phyloP scores from a whole-genome alignment of 2,797 vertebrate genomes.

The Moxostoma hubbsi region DNA sequence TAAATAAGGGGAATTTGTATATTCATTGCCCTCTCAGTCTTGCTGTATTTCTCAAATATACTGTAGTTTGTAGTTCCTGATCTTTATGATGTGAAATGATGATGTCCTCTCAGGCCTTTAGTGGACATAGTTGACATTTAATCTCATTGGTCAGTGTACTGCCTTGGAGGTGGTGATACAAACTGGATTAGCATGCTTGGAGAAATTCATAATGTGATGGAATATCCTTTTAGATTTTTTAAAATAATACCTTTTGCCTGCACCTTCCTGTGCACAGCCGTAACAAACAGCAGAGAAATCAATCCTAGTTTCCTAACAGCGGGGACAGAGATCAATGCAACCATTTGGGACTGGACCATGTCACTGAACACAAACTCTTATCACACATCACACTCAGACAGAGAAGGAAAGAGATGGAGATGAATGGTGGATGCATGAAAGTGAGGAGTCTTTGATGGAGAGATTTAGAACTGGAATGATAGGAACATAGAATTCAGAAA shows the following conservation, averaged over 20 bases:
- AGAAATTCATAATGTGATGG: slow-evolving; percentile 19
- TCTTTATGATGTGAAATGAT: slow-evolving; percentile 36
- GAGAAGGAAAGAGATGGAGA: not conserved
- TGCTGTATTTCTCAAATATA: not conserved
- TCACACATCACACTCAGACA: slow-evolving; percentile 23
- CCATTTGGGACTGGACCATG: slow-evolving; percentile 7
- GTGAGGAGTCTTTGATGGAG: too few species aligned
- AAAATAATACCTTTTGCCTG: slow-evolving; percentile 9
- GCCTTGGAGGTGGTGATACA: not conserved
- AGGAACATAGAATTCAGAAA: too few species aligned
- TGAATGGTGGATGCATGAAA: not conserved
- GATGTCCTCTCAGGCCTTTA: slow-evolving; percentile 2
- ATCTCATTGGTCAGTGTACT: slow-evolving; percentile 33
- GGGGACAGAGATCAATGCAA: slow-evolving; percentile 28
- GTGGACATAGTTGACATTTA: slow-evolving; percentile 25
- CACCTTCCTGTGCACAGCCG: slow-evolving; percentile 3
- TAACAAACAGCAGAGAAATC: slow-evolving; percentile 40
- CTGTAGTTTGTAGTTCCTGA: not conserved
- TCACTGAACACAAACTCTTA: slow-evolving; percentile 32
- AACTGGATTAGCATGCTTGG: slow-evolving; percentile 25
- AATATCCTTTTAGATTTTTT: slow-evolving; percentile 2
- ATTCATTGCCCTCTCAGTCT: slow-evolving; percentile 4
- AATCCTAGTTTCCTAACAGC: slow-evolving; percentile 29
- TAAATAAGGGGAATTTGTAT: not conserved
- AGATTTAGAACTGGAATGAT: too few species aligned